phyloP scores from a whole-genome alignment of 2,113 vertebrate genomes.

The Ailurus styani region DNA sequence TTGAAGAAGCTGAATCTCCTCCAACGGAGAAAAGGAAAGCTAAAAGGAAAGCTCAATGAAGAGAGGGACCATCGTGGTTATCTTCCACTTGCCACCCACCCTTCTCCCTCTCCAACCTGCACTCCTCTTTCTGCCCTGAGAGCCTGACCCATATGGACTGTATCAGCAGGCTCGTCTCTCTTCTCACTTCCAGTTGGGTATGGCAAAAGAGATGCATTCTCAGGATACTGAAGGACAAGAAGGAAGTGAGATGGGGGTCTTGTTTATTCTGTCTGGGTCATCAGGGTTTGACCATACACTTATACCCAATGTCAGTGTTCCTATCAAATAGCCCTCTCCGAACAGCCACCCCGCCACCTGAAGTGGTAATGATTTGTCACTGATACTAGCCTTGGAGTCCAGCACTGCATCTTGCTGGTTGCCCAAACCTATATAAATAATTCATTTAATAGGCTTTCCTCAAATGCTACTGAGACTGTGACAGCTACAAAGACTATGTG shows the following conservation, averaged over 20 bases:
- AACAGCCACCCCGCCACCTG: not conserved
- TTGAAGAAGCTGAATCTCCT: not conserved
- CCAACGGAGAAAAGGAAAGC: not conserved
- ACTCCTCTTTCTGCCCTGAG: not conserved
- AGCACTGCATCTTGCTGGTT: not conserved
- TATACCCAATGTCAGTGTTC: fast-evolving
- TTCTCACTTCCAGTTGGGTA: not conserved
- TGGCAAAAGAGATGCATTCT: not conserved
- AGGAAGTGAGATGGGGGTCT: not conserved
- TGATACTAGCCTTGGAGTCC: not conserved
- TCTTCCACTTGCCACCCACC: not conserved
- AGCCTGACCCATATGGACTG: not conserved
- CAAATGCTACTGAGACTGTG: not conserved
- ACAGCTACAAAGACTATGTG: not conserved
- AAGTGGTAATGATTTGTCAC: not conserved
- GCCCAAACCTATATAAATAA: not conserved
- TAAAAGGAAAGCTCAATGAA: not conserved
- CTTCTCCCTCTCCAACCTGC: not conserved
- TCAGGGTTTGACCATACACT: not conserved
- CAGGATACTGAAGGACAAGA: not conserved
- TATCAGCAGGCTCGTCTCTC: not conserved
- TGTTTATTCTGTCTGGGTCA: not conserved
- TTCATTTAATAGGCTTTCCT: not conserved
- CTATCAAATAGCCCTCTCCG: not conserved
- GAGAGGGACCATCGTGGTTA: not conserved